Percentiles rank a stretch among this genome's conserved stretches.
Conservation (phyloP, 1,140 invertebrate genomes). For the Anagrus nilaparvatae region DNA sequence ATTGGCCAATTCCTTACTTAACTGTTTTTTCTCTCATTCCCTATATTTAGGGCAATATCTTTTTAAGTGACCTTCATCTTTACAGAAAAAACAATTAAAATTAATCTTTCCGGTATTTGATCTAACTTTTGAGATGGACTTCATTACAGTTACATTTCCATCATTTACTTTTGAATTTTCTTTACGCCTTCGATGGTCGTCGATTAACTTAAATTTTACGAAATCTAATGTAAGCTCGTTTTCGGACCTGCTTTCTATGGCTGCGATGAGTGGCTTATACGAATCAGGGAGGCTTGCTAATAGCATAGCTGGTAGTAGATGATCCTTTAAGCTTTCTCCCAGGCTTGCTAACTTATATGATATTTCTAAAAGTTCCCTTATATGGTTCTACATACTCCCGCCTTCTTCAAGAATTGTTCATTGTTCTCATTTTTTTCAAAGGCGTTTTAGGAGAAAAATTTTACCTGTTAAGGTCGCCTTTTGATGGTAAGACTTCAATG, state of each 20-base stretch:
- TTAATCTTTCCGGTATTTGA: not conserved
- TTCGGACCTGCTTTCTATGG: constrained; percentile 10
- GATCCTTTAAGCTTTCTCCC: constrained; percentile 8
- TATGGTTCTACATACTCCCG: constrained; percentile 18
- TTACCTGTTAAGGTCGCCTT: constrained; percentile 16
- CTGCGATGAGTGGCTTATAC: not conserved
- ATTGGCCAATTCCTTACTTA: too few species aligned
- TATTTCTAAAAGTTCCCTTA: constrained; percentile 12
- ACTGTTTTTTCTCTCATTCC: too few species aligned
- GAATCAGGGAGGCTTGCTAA: not conserved
- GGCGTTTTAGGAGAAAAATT: constrained; percentile 11
- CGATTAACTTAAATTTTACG: constrained; percentile 14
- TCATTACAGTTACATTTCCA: not conserved
- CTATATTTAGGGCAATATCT: too few species aligned
- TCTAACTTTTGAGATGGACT: not conserved
- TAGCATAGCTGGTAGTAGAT: not conserved
- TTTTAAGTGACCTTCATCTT: constrained; percentile 1
- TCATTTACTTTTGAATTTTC: not conserved
- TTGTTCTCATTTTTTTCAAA: too few species aligned
- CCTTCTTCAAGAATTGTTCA: constrained; percentile 7
- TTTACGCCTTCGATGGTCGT: constrained; percentile 15
- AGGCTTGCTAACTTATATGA: constrained; percentile 16
- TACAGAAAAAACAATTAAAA: constrained; percentile 4
- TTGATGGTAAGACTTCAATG: constrained; percentile 15
- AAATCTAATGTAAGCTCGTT: constrained; percentile 12